Evolutionary conservation across 1,140 invertebrate genomes (phyloP).

Genomic region (Himalopsyche phryganea): DNA sequence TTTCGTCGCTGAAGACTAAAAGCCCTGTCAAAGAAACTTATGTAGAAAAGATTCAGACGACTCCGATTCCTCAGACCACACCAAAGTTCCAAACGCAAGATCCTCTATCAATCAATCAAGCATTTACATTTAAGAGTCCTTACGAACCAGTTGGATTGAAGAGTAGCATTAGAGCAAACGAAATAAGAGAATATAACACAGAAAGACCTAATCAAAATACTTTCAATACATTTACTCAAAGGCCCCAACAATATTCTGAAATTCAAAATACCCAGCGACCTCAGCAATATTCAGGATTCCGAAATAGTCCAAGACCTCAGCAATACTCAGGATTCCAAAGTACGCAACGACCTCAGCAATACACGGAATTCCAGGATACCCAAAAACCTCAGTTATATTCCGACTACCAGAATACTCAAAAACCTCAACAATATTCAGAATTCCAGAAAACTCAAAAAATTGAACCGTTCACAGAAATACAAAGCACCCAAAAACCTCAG

Average conservation of each 20-base stretch:
- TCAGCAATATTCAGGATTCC: neutral
- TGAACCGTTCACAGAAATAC: too few species aligned
- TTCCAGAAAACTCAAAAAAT: too few species aligned
- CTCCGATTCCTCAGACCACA: conserved; percentile 38
- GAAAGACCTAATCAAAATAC: conserved; percentile 25
- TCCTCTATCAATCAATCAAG: conserved; percentile 50
- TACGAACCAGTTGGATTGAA: conserved; percentile 37
- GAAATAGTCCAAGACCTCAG: too few species aligned
- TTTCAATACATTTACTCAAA: conserved; percentile 7
- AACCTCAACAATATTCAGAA: too few species aligned
- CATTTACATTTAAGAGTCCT: conserved; percentile 47
- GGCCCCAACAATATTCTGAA: neutral
- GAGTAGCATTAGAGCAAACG: conserved; percentile 18
- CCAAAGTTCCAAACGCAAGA: conserved; percentile 47
- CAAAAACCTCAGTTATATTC: too few species aligned
- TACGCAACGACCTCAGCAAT: too few species aligned
- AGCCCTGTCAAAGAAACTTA: conserved; percentile 2
- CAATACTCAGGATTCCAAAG: too few species aligned
- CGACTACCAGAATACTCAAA: too few species aligned
- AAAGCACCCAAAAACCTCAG: too few species aligned
- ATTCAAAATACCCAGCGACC: conserved; percentile 3
- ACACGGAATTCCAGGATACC: too few species aligned
- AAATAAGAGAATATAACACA: conserved; percentile 26
- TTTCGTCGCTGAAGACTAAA: conserved; percentile 5
- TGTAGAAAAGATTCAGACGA: conserved; percentile 16